These are phyloP conservation scores for Bombus fervidus DNA, from an alignment of 1,140 invertebrate genomes.

Conservation along the genomic window DNA sequence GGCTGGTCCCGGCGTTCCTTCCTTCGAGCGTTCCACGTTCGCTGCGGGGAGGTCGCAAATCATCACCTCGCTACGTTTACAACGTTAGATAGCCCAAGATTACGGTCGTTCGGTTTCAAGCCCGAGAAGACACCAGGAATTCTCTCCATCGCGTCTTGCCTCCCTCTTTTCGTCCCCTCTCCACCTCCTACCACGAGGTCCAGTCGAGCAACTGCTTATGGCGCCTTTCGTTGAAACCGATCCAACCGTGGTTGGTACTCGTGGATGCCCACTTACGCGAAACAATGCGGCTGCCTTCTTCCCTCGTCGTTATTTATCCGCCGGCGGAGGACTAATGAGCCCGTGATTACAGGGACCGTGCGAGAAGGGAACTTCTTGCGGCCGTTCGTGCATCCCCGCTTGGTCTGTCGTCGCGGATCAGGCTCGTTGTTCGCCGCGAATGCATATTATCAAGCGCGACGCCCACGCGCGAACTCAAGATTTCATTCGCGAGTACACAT, in stretches of 20 bases:
- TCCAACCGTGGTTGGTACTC: neutral
- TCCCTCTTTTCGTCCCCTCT: neutral
- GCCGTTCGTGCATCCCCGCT: neutral
- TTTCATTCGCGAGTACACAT: slow-evolving; percentile 21
- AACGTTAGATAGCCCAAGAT: slow-evolving; percentile 80
- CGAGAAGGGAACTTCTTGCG: slow-evolving; percentile 34
- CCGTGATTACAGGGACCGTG: slow-evolving; percentile 54
- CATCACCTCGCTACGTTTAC: slow-evolving; percentile 80
- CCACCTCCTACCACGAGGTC: neutral
- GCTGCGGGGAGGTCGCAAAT: slow-evolving; percentile 80
- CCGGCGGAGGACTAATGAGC: slow-evolving; percentile 59
- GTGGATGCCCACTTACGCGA: slow-evolving; percentile 53
- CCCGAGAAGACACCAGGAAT: slow-evolving; percentile 44
- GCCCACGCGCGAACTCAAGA: slow-evolving; percentile 16
- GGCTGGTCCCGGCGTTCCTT: slow-evolving; percentile 14
- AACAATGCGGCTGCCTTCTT: slow-evolving; percentile 47
- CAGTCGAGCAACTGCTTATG: slow-evolving; percentile 1
- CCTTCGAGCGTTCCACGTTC: slow-evolving; percentile 50
- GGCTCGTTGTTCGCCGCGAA: neutral
- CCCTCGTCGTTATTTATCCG: slow-evolving; percentile 53
- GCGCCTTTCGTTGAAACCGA: slow-evolving; percentile 53
- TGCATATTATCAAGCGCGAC: slow-evolving; percentile 36
- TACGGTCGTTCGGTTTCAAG: slow-evolving; percentile 69
- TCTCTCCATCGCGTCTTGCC: slow-evolving; percentile 5
- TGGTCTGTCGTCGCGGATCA: slow-evolving; percentile 27